phyloP scores from a whole-genome alignment of 2,797 vertebrate genomes.

The Periparus ater region DNA sequence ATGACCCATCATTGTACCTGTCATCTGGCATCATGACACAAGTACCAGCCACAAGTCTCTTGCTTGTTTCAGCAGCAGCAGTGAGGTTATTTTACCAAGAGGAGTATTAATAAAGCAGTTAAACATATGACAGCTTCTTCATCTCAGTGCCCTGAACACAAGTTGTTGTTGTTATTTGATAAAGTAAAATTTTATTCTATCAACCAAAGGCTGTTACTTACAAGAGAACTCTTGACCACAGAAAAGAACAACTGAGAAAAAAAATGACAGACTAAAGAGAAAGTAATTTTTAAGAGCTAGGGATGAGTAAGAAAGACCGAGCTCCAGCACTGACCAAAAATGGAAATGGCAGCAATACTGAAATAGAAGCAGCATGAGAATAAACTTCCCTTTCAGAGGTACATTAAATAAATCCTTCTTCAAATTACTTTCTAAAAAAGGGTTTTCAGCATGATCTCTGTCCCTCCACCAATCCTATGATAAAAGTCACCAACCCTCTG shows the following conservation, averaged over 20 bases:
- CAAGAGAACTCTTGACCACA: not conserved
- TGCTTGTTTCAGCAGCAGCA: not conserved
- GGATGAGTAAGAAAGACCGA: slow-evolving; percentile 35
- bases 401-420: slow-evolving; percentile 30
- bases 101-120: not conserved
- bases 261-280: not conserved
- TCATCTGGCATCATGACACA: not conserved
- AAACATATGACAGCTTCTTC: not conserved
- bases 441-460: not conserved
- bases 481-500: not conserved
- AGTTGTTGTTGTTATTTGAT: not conserved
- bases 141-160: not conserved
- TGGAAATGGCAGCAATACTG: slow-evolving; percentile 55
- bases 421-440: slow-evolving; percentile 29
- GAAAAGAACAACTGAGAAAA: not conserved
- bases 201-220: not conserved
- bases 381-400: slow-evolving; percentile 40
- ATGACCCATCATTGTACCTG: not conserved
- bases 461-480: not conserved
- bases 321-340: slow-evolving; percentile 60
- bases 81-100: not conserved
- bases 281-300: slow-evolving; percentile 13
- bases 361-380: slow-evolving; percentile 62
- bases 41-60: not conserved
- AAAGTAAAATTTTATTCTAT: not conserved